Evolutionary conservation across 1,140 invertebrate species (phyloP).

Genomic region (Adelges cooleyi): DNA sequence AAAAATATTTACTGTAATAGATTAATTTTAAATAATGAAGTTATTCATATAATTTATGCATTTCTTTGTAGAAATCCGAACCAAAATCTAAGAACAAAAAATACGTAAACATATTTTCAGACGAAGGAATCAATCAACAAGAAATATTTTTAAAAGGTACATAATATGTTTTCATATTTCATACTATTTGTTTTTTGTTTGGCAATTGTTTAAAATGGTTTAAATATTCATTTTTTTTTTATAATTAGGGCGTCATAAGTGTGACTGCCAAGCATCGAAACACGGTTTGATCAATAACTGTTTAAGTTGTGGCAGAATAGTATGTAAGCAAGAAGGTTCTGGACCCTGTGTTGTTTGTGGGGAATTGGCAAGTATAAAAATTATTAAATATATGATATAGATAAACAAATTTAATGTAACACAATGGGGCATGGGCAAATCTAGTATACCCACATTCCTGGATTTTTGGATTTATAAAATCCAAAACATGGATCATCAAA

Average conservation of each 20-base stretch:
- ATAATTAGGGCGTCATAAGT: slow-evolving; percentile 62
- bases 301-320: slow-evolving; percentile 80
- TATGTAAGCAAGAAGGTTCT: slow-evolving; percentile 91
- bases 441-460: too few relatives aligned
- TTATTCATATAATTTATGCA: slow-evolving; percentile 35
- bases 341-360: slow-evolving; percentile 92
- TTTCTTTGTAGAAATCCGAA: slow-evolving; percentile 38
- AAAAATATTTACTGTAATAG: background rate
- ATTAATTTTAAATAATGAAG: slow-evolving; percentile 34
- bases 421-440: too few relatives aligned
- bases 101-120: slow-evolving; percentile 60
- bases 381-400: background rate
- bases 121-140: slow-evolving; percentile 55
- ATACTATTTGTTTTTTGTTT: slow-evolving; percentile 13
- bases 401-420: too few relatives aligned
- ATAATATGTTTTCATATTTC: slow-evolving; percentile 23
- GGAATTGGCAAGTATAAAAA: slow-evolving; percentile 48
- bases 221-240: too few relatives aligned
- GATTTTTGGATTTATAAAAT: too few relatives aligned
- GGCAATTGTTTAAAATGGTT: slow-evolving; percentile 31
- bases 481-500: too few relatives aligned
- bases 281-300: slow-evolving; percentile 92
- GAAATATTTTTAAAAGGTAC: slow-evolving; percentile 53
- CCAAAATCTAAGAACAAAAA: slow-evolving; percentile 57
- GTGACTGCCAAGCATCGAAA: slow-evolving; percentile 83